These are phyloP conservation scores for Falco concolor DNA, from an alignment of 2,797 vertebrate species.

Conservation along the genomic window DNA sequence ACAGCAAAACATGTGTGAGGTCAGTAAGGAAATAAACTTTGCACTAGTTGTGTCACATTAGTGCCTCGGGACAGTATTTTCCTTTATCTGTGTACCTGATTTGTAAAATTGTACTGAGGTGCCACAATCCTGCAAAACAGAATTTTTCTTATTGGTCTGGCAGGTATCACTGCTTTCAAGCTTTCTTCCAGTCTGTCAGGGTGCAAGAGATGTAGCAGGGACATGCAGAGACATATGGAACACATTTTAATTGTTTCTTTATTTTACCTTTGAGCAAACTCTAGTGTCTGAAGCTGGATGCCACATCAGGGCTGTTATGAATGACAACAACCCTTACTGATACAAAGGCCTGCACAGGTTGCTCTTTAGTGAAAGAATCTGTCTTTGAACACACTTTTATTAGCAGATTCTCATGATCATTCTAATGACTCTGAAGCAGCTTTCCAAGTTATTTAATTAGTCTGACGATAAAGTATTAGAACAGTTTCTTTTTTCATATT, in stretches of 20 bases:
- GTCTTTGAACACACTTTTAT: background rate
- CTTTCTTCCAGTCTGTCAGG: background rate
- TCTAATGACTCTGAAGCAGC: background rate
- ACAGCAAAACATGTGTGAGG: background rate
- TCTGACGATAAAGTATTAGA: background rate
- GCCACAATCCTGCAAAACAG: background rate
- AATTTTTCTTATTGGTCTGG: background rate
- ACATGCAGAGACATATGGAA: background rate
- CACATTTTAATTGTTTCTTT: background rate
- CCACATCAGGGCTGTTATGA: fast-evolving
- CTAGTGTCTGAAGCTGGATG: background rate
- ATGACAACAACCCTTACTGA: background rate
- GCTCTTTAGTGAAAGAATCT: background rate
- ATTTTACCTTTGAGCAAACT: background rate
- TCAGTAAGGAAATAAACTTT: background rate
- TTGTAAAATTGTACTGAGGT: background rate
- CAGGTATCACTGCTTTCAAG: background rate
- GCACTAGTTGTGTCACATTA: background rate
- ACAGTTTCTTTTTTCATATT: background rate
- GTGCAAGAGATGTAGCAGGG: background rate
- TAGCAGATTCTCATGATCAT: background rate
- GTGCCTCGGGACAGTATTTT: background rate
- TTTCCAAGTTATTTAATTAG: background rate
- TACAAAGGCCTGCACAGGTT: background rate
- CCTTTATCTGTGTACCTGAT: background rate